Conservation (phyloP, 2,113 vertebrate species). For the Hucho hucho region DNA sequence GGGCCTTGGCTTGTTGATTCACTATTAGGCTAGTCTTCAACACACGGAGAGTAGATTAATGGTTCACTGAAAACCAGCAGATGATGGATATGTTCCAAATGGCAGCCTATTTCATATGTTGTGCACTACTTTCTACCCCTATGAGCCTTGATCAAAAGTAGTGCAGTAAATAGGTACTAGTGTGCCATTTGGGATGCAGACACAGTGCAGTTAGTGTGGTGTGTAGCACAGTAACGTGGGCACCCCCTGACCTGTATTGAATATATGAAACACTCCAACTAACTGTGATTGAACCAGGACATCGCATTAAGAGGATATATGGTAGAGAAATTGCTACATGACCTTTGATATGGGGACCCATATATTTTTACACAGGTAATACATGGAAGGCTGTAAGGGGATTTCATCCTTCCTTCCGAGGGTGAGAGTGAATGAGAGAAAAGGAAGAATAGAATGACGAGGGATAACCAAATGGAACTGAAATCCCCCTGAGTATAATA, state of each 20-base stretch:
- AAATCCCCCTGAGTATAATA: constrained; percentile 67
- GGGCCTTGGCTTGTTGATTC: constrained; percentile 47
- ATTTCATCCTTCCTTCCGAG: constrained; percentile 57
- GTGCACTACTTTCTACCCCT: no score
- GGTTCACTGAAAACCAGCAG: constrained; percentile 29
- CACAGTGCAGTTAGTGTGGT: neutral
- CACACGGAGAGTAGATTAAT: constrained; percentile 54
- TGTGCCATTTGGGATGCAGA: neutral
- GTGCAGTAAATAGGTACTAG: no score
- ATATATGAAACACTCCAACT: neutral
- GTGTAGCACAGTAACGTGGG: no score
- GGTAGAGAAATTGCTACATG: neutral
- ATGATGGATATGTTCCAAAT: neutral
- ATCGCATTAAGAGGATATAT: neutral
- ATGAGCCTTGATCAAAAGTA: no score
- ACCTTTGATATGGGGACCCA: neutral
- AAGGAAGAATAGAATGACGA: constrained; percentile 25
- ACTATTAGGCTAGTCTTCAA: constrained; percentile 38
- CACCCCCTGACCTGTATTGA: constrained; percentile 38
- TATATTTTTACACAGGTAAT: constrained; percentile 44
- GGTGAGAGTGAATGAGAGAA: constrained; percentile 26
- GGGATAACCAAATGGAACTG: constrained; percentile 55
- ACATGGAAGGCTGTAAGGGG: constrained; percentile 49
- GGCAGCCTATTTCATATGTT: neutral
- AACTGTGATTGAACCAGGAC: neutral